Percentiles rank a stretch among this genome's conserved stretches.
Conservation (phyloP, 2,113 vertebrate species). For the Limnothrissa miodon region DNA sequence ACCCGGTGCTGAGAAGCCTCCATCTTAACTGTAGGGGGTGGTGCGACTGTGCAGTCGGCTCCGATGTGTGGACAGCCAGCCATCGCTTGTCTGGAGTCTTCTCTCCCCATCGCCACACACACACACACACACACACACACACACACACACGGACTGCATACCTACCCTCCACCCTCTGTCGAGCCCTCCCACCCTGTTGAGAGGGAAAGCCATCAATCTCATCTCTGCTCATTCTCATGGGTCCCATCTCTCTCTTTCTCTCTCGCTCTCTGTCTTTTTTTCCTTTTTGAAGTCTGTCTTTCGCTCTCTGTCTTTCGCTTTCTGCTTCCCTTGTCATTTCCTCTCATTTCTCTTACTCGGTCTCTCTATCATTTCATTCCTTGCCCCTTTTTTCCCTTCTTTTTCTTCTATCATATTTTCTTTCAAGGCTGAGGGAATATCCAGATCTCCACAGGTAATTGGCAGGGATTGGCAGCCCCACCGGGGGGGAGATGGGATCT, state of each 20-base stretch:
- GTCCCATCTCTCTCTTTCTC: not conserved
- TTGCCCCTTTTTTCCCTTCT: not conserved
- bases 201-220: conserved; percentile 38
- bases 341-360: not conserved
- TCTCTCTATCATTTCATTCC: not conserved
- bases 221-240: conserved; percentile 23
- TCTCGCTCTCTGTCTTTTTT: not conserved
- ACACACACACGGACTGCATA: not conserved
- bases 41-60: not conserved
- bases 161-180: not conserved
- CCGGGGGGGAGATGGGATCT: not conserved
- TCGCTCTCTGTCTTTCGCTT: not conserved
- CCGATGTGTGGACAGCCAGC: not conserved
- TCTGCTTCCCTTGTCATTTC: conserved; percentile 6
- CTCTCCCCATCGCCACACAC: not conserved
- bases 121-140: not conserved
- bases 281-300: not conserved
- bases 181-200: not conserved
- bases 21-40: not conserved
- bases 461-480: conserved; percentile 32
- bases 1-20: not conserved
- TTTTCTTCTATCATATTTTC: not conserved
- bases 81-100: not conserved
- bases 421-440: conserved; percentile 26
- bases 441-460: conserved; percentile 41